Evolutionary conservation across 2,797 vertebrate genomes (phyloP).

Genomic region (Kryptopterus vitreolus): DNA sequence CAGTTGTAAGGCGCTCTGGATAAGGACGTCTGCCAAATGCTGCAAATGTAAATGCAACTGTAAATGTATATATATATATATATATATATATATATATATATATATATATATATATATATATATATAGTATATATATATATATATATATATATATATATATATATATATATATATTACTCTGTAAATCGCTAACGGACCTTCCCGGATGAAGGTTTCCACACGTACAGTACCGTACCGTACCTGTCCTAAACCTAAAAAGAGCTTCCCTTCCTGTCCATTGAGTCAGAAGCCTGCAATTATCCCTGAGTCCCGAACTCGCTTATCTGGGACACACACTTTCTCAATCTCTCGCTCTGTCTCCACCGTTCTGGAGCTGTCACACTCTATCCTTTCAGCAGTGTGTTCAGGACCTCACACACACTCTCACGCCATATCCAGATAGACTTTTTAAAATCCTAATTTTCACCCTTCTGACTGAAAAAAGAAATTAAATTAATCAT

Average conservation of each 20-base stretch:
- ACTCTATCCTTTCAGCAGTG: slow-evolving; percentile 6
- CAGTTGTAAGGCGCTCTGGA: too few relatives aligned
- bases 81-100: too few relatives aligned
- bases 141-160: too few relatives aligned
- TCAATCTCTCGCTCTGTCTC: slow-evolving; percentile 19
- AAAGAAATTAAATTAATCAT: too few relatives aligned
- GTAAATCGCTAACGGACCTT: slow-evolving; percentile 39
- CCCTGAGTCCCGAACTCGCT: slow-evolving; percentile 30
- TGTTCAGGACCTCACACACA: slow-evolving; percentile 29
- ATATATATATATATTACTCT: slow-evolving; percentile 39
- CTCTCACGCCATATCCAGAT: background rate
- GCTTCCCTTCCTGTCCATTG: slow-evolving; percentile 44
- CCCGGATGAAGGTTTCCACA: slow-evolving; percentile 15
- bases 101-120: too few relatives aligned
- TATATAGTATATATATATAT: too few relatives aligned
- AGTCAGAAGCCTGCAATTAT: slow-evolving; percentile 41
- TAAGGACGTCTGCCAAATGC: too few relatives aligned
- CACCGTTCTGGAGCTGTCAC: slow-evolving; percentile 20
- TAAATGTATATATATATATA: too few relatives aligned
- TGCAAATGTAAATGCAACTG: too few relatives aligned
- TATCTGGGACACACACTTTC: slow-evolving; percentile 36
- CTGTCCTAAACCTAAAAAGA: slow-evolving; percentile 34
- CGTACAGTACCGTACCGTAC: background rate
- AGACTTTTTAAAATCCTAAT: background rate
- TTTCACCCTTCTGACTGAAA: background rate